Base-by-base conservation (phyloP, 2,888 invertebrate genomes). In the Thelaira solivaga region DNA sequence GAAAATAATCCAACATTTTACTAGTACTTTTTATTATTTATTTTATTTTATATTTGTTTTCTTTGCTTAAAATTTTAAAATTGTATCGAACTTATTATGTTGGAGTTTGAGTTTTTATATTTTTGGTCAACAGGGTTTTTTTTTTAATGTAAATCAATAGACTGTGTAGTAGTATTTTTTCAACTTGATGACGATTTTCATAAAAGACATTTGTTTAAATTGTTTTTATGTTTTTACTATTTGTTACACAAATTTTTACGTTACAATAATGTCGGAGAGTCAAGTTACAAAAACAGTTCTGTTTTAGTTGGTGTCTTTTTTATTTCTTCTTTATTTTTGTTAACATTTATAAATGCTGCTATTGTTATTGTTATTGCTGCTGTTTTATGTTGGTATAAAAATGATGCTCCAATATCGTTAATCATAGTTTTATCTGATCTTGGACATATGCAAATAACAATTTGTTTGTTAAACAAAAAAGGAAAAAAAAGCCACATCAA, bases 371-470 rank as follows among this genome's bases (percentile, higher is more conserved):
- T 36, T 51, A 45, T 13, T 39, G 41, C 3, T 8, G 51, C 31
- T 29, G 55, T 59, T 69, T 31, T 51, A 36, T 65, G 74, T 51
- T 75, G 59, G 18, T 64, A 43, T 47, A 29, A 62, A 55, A 72
- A n/a, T 57, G 68, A 45, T 68, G 80, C 76, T 65, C 74, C 74
- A 68, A 81, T 76, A 77, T 77, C 75, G 80, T 80, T 81, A 81
- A 81, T 80, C 81, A 81, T 80, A 80, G 68, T 80, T 80, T 80
- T 81, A 81, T 81, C 75, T 69, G 77, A 81, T 76, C 80, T 62
- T 62, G 75, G 71, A 75, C 79, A 67, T 75, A 79, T 79, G 79
- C 79, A 79, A 79, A 79, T 73, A 77, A 68, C 77, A 77, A 77
- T 77, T 77, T 77, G 77, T 77, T 73, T 64, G 43, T n/a, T n/a